phyloP scores from a whole-genome alignment of 2,888 invertebrate genomes.

The Drosophila limbata region DNA sequence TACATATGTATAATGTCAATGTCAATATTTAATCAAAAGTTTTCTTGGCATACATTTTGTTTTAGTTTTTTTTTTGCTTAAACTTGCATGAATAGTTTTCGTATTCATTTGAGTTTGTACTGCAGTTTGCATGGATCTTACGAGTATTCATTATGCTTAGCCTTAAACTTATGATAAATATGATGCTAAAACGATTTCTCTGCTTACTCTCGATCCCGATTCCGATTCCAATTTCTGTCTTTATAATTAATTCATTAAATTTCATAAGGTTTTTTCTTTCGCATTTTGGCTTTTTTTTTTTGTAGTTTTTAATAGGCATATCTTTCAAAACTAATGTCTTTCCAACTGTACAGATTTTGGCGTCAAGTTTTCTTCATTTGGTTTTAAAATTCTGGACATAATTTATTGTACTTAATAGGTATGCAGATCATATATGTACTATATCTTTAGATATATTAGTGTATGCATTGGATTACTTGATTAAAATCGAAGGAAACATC shows the following conservation, averaged over 20 bases:
- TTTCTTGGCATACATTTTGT: not conserved
- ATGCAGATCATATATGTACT: conserved; percentile 45
- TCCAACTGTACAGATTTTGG: conserved; percentile 52
- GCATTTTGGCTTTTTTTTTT: conserved; percentile 40
- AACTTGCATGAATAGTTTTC: conserved; percentile 2
- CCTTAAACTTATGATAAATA: conserved; percentile 48
- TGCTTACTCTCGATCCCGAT: not conserved
- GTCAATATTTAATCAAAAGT: conserved; percentile 6
- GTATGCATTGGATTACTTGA: conserved; percentile 49
- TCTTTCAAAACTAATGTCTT: conserved; percentile 9
- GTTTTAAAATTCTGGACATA: conserved; percentile 43
- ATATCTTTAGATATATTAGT: conserved; percentile 24
- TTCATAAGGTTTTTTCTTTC: not conserved
- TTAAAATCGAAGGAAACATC: conserved; percentile 62
- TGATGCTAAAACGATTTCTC: conserved; percentile 7
- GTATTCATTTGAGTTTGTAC: conserved; percentile 61
- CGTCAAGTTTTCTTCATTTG: conserved; percentile 18
- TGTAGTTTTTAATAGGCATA: conserved; percentile 30
- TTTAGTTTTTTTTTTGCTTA: not conserved
- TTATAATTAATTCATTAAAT: not conserved
- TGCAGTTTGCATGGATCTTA: conserved; percentile 70
- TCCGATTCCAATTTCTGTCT: not conserved
- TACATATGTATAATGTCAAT: too few relatives aligned
- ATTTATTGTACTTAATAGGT: conserved; percentile 75
- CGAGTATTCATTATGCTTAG: conserved; percentile 26